These are phyloP conservation scores for Eumerus sabulonum DNA, from an alignment of 2,888 invertebrate species.

Conservation along the genomic window DNA sequence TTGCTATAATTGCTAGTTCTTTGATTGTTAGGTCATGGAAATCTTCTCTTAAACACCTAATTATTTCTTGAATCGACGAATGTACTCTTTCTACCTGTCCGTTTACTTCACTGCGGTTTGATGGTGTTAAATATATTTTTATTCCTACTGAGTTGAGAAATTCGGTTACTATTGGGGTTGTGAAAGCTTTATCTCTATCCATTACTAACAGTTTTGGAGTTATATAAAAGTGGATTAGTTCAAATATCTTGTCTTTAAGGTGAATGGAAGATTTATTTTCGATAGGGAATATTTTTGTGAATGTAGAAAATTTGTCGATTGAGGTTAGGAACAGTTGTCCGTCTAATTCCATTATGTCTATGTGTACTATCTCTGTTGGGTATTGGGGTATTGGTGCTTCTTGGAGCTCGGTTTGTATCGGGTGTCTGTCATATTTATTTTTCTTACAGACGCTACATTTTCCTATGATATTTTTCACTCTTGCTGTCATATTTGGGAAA, in stretches of 20 bases:
- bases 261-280: constrained; percentile 8
- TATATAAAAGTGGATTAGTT: constrained; percentile 1
- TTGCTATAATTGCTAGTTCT: constrained; percentile 2
- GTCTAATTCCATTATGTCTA: constrained; percentile 6
- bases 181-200: constrained; percentile 13
- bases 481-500: constrained; percentile 11
- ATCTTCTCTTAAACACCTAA: background rate
- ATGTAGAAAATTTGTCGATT: constrained; percentile 1
- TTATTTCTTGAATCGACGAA: background rate
- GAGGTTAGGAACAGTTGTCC: constrained; percentile 4
- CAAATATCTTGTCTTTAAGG: constrained; percentile 4
- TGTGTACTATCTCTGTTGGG: background rate
- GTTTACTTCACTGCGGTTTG: constrained; percentile 6
- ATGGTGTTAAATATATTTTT: background rate
- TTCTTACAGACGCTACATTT: constrained; percentile 7
- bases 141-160: background rate
- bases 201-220: constrained; percentile 6
- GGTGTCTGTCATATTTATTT: background rate
- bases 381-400: background rate
- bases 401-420: constrained; percentile 7
- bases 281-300: constrained; percentile 4
- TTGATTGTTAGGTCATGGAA: background rate
- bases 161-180: constrained; percentile 5
- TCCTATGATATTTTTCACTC: background rate
- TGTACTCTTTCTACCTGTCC: constrained; percentile 4